Evolutionary conservation across 2,888 invertebrate species (phyloP), one percentile per base, ranked within the genome.

Genomic region (Amiota minor): DNA sequence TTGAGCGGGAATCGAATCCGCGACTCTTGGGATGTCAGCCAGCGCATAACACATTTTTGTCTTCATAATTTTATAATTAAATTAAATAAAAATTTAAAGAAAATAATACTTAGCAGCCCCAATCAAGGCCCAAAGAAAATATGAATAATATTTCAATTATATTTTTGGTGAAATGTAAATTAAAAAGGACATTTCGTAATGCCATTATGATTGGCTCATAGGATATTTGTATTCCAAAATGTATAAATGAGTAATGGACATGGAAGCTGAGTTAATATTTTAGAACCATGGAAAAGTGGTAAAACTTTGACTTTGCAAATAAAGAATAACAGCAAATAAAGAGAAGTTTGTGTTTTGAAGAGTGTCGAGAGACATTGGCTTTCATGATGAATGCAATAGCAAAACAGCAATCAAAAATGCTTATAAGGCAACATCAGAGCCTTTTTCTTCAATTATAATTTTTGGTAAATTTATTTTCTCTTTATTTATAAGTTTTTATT

Each of bases 341-440:
- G 35, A 6, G 35, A 35, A 4, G 35, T 6, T 35, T 35, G 35
- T 6, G 6, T 35, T 35, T 2, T 35, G 6, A 35, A 4, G 6
- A 35, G 35, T 23, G 23, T 3, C 23, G 3, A 23, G 23, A 3
- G 35, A 35, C 35, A 6, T 4, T 35, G 35, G 6, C 6, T 35
- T 35, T 35, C 35, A 35, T 1, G 35, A 35, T 6, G 6, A 35
- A 6, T 35, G 35, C 64, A 65, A 65, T 50, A 50, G 67, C 23
- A 68, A 68, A 68, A 68, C n/a, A 68, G 53, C 67, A 68, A 68
- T 68, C 67, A 68, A 35, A 68, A 53, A 53, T 50, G 67, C 67
- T 50, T 67, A 50, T 49, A n/a, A 20, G 23, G 23, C 67, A 20
- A 50, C 20, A 50, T 50, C 67, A 35, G 45, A 62, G 3, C 62